These are phyloP conservation scores for Pycnomerus fuliginosus DNA, from an alignment of 2,888 invertebrate genomes.

Conservation along the genomic window DNA sequence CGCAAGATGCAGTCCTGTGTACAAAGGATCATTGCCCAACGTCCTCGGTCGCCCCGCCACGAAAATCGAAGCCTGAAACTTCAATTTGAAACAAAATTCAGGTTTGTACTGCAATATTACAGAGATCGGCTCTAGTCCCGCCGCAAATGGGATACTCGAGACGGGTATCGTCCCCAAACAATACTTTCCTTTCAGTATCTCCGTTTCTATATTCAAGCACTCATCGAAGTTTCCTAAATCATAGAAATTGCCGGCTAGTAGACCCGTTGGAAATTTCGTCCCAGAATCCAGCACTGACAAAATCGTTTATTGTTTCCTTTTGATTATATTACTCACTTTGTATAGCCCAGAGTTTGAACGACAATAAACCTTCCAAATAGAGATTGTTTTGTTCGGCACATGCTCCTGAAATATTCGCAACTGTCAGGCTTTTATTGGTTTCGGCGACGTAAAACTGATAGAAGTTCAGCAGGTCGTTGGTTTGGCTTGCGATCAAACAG, in stretches of 20 bases:
- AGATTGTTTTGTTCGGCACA: conserved; percentile 1
- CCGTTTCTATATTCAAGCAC: conserved; percentile 5
- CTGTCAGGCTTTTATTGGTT: background rate
- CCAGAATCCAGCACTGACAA: conserved; percentile 12
- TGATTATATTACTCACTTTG: conserved; percentile 5
- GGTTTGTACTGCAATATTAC: background rate
- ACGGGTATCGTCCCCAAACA: conserved; percentile 12
- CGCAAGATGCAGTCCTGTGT: background rate
- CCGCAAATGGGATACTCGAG: too few species aligned
- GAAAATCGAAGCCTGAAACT: too few species aligned
- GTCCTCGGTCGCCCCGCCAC: conserved; percentile 1
- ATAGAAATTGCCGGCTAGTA: conserved; percentile 10
- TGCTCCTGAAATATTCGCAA: conserved; percentile 1
- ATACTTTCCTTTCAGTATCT: conserved; percentile 10
- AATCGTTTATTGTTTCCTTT: background rate
- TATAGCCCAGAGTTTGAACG: conserved; percentile 4
- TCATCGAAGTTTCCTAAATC: conserved; percentile 21
- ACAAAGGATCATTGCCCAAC: background rate
- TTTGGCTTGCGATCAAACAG: too few species aligned
- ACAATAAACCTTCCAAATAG: background rate
- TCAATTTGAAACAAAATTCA: too few species aligned
- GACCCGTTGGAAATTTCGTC: conserved; percentile 10
- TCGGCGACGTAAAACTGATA: background rate
- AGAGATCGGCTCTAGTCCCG: too few species aligned
- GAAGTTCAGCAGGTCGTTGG: too few species aligned